Conservation (phyloP, 2,113 vertebrate genomes). For the Sinocyclocheilus anshuiensis region DNA sequence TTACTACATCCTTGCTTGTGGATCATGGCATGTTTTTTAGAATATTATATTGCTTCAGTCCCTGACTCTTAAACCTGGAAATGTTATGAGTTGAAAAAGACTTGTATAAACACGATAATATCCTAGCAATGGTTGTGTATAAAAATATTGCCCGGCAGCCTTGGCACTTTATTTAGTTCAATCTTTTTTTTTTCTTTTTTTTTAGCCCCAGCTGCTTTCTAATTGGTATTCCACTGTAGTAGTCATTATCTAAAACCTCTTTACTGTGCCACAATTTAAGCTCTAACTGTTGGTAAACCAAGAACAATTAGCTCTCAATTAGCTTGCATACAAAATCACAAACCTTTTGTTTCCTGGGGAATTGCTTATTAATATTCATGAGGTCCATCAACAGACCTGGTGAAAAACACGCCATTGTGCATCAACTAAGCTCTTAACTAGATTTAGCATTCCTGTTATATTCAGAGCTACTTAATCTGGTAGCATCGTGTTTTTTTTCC, state of each 20-base stretch:
- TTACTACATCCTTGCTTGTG: background rate
- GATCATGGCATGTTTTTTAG: too few species aligned
- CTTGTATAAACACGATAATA: slow-evolving; percentile 18
- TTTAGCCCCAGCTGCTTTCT: slow-evolving; percentile 47
- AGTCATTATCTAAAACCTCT: slow-evolving; percentile 58
- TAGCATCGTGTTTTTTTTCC: background rate
- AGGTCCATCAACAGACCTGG: slow-evolving; percentile 46
- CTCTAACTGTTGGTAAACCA: slow-evolving; percentile 48
- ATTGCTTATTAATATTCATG: slow-evolving; percentile 58
- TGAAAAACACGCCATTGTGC: slow-evolving; percentile 36
- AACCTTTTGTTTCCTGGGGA: slow-evolving; percentile 48
- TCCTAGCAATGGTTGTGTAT: background rate
- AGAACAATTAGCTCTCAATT: slow-evolving; percentile 52
- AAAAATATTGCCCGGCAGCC: slow-evolving; percentile 5
- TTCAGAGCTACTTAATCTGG: slow-evolving; percentile 31
- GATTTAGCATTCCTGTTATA: slow-evolving; percentile 39
- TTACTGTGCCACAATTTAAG: slow-evolving; percentile 39
- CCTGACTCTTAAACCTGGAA: slow-evolving; percentile 3
- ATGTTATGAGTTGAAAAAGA: background rate
- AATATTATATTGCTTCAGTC: background rate
- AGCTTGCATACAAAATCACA: slow-evolving; percentile 44
- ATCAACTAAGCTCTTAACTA: slow-evolving; percentile 48
- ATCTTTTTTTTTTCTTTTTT: slow-evolving; percentile 23
- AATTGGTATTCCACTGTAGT: slow-evolving; percentile 61
- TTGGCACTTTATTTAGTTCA: slow-evolving; percentile 43